Percentiles rank a stretch among this genome's conserved stretches.
Conservation (phyloP, 2,113 vertebrate genomes). For the Oceanodroma tethys region DNA sequence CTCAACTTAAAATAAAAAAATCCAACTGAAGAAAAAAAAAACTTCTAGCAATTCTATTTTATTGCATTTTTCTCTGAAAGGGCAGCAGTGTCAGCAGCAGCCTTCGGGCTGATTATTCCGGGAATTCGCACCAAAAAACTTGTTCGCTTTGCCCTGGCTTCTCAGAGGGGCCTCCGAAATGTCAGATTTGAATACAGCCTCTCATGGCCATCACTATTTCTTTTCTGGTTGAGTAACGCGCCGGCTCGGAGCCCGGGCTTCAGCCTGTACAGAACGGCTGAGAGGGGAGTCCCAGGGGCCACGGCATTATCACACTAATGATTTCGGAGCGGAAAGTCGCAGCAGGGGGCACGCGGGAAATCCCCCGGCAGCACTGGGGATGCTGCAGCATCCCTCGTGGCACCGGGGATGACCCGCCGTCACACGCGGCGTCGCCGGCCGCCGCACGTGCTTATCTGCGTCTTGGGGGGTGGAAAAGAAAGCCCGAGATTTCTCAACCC, state of each 20-base stretch:
- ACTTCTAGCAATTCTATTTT: neutral
- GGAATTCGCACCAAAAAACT: neutral
- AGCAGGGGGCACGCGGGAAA: accelerated
- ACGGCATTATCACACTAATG: accelerated
- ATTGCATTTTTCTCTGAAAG: neutral
- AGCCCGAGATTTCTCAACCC: slow-evolving; percentile 18
- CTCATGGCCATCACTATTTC: accelerated
- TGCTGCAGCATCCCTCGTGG: neutral
- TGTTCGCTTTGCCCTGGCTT: neutral
- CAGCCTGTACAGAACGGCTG: neutral
- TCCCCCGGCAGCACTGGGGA: neutral
- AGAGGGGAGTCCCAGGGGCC: neutral
- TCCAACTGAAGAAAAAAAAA: neutral
- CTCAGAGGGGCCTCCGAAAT: neutral
- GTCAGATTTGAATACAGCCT: neutral
- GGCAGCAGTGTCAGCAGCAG: neutral
- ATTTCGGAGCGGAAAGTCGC: neutral
- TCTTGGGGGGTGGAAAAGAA: neutral
- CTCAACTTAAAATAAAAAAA: neutral
- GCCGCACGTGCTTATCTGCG: accelerated
- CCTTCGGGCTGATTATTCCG: neutral
- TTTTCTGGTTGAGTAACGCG: neutral
- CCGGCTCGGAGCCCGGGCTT: neutral
- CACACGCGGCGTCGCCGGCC: accelerated
- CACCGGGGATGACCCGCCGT: accelerated